Evolutionary conservation across 2,888 invertebrate species (phyloP).

Genomic region (Cataglyphis livida): DNA sequence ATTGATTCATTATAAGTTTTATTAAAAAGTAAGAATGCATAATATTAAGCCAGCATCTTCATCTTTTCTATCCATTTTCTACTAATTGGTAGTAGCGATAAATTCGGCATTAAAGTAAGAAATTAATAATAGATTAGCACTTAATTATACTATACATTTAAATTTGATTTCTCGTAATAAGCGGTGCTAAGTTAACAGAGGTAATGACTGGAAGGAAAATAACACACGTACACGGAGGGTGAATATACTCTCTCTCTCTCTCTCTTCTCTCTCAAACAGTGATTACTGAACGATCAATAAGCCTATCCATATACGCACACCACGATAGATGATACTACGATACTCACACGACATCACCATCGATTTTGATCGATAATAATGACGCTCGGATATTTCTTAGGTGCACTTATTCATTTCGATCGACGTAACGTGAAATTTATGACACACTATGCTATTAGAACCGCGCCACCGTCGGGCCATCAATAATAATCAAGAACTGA

Average conservation of each 20-base stretch:
- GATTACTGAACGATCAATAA: constrained; percentile 67
- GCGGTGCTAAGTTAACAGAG: not conserved
- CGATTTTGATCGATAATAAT: constrained; percentile 54
- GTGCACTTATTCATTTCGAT: constrained; percentile 45
- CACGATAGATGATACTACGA: not conserved
- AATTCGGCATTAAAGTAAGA: not conserved
- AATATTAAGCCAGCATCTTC: not conserved
- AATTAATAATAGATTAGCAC: not conserved
- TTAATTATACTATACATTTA: not conserved
- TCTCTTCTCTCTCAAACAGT: constrained; percentile 6
- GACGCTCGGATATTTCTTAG: constrained; percentile 58
- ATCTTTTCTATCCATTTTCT: too few species aligned
- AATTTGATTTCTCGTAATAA: not conserved
- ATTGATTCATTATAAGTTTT: not conserved
- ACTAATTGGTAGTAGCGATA: not conserved
- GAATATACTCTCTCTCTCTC: constrained; percentile 26
- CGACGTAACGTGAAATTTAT: constrained; percentile 53
- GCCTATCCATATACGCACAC: constrained; percentile 23
- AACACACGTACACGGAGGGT: not conserved
- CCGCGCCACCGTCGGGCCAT: constrained; percentile 16
- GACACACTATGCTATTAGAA: constrained; percentile 34
- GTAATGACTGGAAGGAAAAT: constrained; percentile 38
- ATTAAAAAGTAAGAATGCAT: not conserved
- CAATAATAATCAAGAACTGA: constrained; percentile 53
- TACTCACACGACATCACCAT: constrained; percentile 40